These are phyloP conservation scores for Monopterus albus DNA, from an alignment of 2,113 vertebrate genomes.

Conservation along the genomic window DNA sequence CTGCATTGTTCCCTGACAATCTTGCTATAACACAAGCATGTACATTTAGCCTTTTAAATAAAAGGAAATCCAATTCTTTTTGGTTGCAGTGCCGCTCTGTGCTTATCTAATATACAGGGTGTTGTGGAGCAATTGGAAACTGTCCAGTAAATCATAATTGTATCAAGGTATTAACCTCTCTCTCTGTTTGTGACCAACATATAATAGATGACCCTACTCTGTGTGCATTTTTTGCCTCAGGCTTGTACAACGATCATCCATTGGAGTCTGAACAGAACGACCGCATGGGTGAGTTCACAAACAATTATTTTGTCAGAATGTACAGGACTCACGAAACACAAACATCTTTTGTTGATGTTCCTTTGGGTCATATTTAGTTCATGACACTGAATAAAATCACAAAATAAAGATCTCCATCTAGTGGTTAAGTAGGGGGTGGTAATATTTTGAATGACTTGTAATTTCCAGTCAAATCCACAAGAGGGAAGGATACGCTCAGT, in stretches of 20 bases:
- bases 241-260: constrained; percentile 81
- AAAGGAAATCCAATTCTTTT: too few species aligned
- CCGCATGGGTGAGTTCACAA: constrained; percentile 72
- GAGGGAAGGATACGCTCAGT: constrained; percentile 55
- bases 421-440: constrained; percentile 4
- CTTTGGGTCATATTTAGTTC: neutral
- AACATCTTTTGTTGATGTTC: neutral
- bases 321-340: neutral
- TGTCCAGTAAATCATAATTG: neutral
- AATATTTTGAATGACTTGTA: neutral
- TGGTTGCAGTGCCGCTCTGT: too few species aligned
- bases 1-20: too few species aligned
- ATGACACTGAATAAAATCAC: neutral
- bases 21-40: too few species aligned
- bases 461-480: constrained; percentile 52
- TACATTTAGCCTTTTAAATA: too few species aligned
- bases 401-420: constrained; percentile 49
- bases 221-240: constrained; percentile 63
- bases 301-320: neutral
- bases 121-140: too few species aligned
- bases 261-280: constrained; percentile 79
- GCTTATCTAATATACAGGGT: too few species aligned
- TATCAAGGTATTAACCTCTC: too few species aligned
- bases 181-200: too few species aligned
- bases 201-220: neutral